phyloP scores from a whole-genome alignment of 2,797 vertebrate genomes.

The Aythya fuligula region DNA sequence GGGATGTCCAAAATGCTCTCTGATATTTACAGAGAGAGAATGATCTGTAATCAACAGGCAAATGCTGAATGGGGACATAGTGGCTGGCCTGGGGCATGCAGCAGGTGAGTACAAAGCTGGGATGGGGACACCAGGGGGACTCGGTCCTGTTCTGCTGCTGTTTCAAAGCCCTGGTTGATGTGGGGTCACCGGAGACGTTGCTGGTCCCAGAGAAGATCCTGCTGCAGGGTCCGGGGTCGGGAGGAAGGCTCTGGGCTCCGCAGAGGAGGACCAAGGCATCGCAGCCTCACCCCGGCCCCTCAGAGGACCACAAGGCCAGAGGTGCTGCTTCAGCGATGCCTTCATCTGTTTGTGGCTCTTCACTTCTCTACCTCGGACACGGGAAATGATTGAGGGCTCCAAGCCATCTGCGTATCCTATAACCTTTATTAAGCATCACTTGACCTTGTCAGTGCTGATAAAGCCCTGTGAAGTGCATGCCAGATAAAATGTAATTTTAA shows the following conservation, averaged over 20 bases:
- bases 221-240: too few relatives aligned
- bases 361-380: rapidly evolving
- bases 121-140: rapidly evolving
- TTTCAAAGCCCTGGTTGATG: not conserved
- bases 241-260: too few relatives aligned
- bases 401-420: conserved; percentile 20
- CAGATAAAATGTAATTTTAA: conserved; percentile 68
- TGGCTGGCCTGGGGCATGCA: not conserved
- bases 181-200: too few relatives aligned
- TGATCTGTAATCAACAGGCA: not conserved
- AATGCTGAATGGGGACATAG: rapidly evolving
- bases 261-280: too few relatives aligned
- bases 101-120: not conserved
- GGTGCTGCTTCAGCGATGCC: not conserved
- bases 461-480: conserved; percentile 30
- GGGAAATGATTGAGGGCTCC: not conserved
- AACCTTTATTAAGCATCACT: conserved; percentile 59
- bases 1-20: not conserved
- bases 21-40: not conserved
- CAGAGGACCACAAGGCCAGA: not conserved
- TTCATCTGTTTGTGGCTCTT: not conserved
- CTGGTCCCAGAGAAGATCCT: too few relatives aligned
- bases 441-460: conserved; percentile 66
- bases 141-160: not conserved
- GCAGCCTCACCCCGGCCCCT: not conserved